These are phyloP conservation scores for Lycaena phlaeas DNA, from an alignment of 2,888 invertebrate species.

Conservation along the genomic window DNA sequence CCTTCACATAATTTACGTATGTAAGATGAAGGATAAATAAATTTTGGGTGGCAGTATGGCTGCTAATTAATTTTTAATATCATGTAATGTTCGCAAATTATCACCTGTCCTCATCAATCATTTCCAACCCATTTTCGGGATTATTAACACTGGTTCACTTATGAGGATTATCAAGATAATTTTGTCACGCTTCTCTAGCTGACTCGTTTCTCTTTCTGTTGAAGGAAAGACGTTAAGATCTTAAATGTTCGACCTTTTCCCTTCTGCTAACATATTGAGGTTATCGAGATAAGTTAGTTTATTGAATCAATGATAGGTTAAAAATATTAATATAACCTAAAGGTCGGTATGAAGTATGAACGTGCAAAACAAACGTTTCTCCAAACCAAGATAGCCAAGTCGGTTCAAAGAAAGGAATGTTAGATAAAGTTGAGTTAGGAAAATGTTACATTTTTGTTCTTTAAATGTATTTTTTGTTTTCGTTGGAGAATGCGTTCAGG, in stretches of 20 bases:
- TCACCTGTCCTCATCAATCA: constrained; percentile 2
- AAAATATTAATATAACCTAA: constrained; percentile 7
- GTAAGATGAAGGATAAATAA: neutral
- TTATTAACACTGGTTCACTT: neutral
- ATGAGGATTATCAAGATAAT: constrained; percentile 5
- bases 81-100: neutral
- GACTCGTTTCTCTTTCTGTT: constrained; percentile 7
- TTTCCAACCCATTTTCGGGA: constrained; percentile 1
- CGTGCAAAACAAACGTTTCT: neutral
- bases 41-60: neutral
- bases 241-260: constrained; percentile 7
- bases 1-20: no score
- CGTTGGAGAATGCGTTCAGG: no score
- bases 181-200: constrained; percentile 3
- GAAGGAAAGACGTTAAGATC: constrained; percentile 3
- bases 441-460: no score
- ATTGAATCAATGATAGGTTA: neutral
- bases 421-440: no score
- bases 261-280: constrained; percentile 4
- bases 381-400: no score
- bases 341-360: no score
- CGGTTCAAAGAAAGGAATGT: no score
- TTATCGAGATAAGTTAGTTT: constrained; percentile 4
- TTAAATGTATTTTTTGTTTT: no score
- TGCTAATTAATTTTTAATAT: neutral